Evolutionary conservation across 64 coral and sea anemone genomes (phyloP).

Genomic region (Catalaphyllia jardinei): DNA sequence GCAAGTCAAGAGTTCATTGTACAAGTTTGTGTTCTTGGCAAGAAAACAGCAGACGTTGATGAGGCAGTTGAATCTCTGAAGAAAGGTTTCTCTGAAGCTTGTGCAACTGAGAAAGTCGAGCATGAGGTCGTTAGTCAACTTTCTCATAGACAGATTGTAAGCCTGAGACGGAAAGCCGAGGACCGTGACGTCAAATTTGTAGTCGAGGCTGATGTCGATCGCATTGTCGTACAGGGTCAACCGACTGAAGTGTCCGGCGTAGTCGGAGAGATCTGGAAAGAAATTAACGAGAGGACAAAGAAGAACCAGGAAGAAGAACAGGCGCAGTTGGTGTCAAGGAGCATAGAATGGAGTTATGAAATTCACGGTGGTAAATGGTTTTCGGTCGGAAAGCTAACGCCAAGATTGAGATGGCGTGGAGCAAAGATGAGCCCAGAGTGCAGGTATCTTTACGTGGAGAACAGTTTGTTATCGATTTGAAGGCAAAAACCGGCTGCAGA

Average conservation of each 20-base stretch:
- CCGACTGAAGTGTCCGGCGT: conserved; percentile 49
- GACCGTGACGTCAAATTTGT: conserved; percentile 55
- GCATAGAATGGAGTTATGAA: conserved; percentile 37
- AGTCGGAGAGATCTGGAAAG: conserved; percentile 38
- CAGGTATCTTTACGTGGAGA: not conserved
- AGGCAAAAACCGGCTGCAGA: conserved; percentile 1
- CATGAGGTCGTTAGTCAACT: conserved; percentile 16
- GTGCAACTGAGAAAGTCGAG: conserved; percentile 34
- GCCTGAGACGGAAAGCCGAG: conserved; percentile 23
- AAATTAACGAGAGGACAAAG: conserved; percentile 35
- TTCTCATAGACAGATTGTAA: conserved; percentile 22
- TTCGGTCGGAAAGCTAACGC: not conserved
- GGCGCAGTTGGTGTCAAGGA: not conserved
- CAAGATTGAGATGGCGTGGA: not conserved
- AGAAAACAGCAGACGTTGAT: not conserved
- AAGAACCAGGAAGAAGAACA: conserved; percentile 15
- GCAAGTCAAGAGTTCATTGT: not conserved
- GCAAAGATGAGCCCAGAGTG: not conserved
- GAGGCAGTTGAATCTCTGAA: not conserved
- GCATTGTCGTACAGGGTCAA: conserved; percentile 56
- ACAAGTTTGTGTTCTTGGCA: not conserved
- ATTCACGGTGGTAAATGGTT: not conserved
- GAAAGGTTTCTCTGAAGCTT: conserved; percentile 41
- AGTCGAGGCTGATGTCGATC: conserved; percentile 6
- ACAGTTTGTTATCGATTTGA: conserved; percentile 14